Evolutionary conservation across 2,797 vertebrate species (phyloP), one percentile per base, ranked within the genome.

Genomic region (Enteromius radiatus): DNA sequence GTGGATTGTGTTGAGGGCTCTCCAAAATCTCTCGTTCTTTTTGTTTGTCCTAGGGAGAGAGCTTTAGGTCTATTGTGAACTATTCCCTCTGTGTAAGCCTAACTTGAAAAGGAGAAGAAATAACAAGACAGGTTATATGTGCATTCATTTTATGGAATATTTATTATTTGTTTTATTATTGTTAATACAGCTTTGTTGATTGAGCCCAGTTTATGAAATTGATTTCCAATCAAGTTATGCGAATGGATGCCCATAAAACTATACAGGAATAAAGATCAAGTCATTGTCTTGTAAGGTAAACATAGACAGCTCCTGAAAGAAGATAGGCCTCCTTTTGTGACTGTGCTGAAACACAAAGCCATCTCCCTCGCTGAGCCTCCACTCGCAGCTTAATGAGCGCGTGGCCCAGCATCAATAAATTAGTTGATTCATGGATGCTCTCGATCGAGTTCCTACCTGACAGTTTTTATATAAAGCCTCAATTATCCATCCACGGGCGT

Each of bases 401-500:
- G 95, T 95, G 96, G 92, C 90, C 89, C 52, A 80, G 88, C 93
- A 97, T 98, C 91, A 98, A 98, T 98, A 97, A 98, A 96, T 96
- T 82, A 94, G 86, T 76, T 80, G 45, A 21, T 33, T 61, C 64
- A 71, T 95, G 94, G 91, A 92, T 84, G 85, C 83, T 87, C 84
- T 88, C 88, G 89, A 88, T 94, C 92, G 89, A 92, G 90, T 93
- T 93, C 91, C 6, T 3, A 85, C 31, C 49, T 67, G 73, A 75
- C 71, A 77, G 43, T 84, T 83, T 78, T 84, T 45, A 73, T 80
- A 82, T 78, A 85, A 80, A 76, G 87, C 84, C 88, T 90, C 87
- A 90, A 89, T 86, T 87, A 87, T 89, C 87, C 88, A 84, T 87
- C 89, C 86, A 80, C 87, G 45, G 93, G 92, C 92, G 94, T 95